Conservation (phyloP, 2,888 invertebrate species). For the Epistrophe eligans region DNA sequence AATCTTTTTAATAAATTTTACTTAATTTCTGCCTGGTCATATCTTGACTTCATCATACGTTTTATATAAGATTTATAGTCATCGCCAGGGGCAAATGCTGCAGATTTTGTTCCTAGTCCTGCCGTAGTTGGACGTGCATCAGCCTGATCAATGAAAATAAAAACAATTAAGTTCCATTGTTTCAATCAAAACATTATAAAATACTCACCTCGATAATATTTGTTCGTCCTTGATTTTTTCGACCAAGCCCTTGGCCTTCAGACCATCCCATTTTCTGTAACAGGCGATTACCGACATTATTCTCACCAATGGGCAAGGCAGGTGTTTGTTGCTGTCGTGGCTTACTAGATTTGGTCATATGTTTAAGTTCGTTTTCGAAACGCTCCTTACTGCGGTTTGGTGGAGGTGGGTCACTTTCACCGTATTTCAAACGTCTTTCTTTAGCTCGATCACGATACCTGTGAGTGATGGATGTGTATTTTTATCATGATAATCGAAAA, state of each 20-base stretch:
- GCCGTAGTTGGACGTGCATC: constrained; percentile 88
- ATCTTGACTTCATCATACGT: constrained; percentile 84
- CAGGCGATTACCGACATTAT: constrained; percentile 97
- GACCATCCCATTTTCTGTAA: constrained; percentile 99
- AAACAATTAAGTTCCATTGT: not conserved
- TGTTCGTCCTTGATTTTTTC: constrained; percentile 95
- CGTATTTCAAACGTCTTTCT: constrained; percentile 96
- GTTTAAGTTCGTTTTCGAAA: constrained; percentile 86
- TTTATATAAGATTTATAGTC: constrained; percentile 84
- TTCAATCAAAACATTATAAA: not conserved
- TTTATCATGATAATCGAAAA: not conserved
- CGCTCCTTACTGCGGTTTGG: constrained; percentile 90
- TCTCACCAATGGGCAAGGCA: constrained; percentile 87
- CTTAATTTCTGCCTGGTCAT: constrained; percentile 81
- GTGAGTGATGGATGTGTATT: not conserved
- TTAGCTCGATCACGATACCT: constrained; percentile 97
- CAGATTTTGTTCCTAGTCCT: constrained; percentile 92
- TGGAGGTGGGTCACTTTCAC: constrained; percentile 90
- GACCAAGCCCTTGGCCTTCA: constrained; percentile 97
- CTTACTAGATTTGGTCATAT: constrained; percentile 82
- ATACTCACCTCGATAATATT: constrained; percentile 92
- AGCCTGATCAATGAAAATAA: constrained; percentile 76
- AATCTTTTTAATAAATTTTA: constrained; percentile 35
- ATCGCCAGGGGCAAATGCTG: constrained; percentile 81
- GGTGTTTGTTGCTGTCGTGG: constrained; percentile 82